These are phyloP conservation scores for Poeciliopsis infans DNA, from an alignment of 2,797 vertebrate genomes.

Conservation along the genomic window DNA sequence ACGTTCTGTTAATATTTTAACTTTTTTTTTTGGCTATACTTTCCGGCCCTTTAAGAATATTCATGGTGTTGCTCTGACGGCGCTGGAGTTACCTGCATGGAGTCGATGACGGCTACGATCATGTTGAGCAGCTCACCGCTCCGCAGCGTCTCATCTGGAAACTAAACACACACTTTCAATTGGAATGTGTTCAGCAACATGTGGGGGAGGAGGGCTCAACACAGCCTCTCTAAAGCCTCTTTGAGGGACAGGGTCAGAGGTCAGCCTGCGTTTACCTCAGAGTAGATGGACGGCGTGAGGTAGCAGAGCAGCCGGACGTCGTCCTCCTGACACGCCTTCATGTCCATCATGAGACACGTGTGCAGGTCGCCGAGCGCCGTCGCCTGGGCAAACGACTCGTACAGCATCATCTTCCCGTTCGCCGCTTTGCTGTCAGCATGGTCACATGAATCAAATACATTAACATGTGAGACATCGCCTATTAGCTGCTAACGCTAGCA, in stretches of 20 bases:
- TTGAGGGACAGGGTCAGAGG: background rate
- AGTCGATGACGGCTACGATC: conserved; percentile 97
- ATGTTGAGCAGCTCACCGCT: conserved; percentile 96
- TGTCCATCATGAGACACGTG: conserved; percentile 98
- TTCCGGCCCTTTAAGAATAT: no score
- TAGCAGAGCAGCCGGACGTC: conserved; percentile 93
- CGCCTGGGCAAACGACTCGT: conserved; percentile 96
- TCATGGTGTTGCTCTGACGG: no score
- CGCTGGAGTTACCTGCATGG: conserved; percentile 77
- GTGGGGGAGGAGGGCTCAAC: background rate
- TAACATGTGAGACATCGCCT: no score
- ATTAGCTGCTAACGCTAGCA: no score
- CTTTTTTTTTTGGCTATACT: no score
- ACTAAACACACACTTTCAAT: conserved; percentile 73
- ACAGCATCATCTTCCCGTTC: conserved; percentile 94
- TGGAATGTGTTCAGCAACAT: background rate
- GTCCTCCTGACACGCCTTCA: conserved; percentile 98
- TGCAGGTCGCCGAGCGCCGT: conserved; percentile 94
- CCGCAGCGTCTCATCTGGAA: conserved; percentile 93
- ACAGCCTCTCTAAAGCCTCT: background rate
- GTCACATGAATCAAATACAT: background rate
- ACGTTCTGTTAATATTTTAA: no score
- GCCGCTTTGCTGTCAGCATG: conserved; percentile 87
- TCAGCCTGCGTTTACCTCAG: conserved; percentile 53
- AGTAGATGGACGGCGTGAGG: conserved; percentile 97